Percentiles rank a stretch among this genome's conserved stretches.
These are phyloP conservation scores for Ctenodactylus gundi DNA, from an alignment of 2,113 vertebrate genomes.

Conservation along the genomic window DNA sequence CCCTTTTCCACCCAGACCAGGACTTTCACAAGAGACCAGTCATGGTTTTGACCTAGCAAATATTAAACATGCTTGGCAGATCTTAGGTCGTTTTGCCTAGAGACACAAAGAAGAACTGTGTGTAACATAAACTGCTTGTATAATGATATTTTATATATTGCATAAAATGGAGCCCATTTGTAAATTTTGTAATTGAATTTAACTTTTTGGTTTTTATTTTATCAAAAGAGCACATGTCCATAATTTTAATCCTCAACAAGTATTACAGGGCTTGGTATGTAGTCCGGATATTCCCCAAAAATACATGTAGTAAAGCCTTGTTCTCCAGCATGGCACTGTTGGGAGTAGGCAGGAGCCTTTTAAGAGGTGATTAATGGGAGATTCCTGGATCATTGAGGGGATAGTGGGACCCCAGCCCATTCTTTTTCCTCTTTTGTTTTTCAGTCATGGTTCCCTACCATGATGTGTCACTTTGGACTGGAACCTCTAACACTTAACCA, in stretches of 20 bases:
- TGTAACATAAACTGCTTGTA: not conserved
- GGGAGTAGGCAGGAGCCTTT: not conserved
- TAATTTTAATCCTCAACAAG: not conserved
- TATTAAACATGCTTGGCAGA: not conserved
- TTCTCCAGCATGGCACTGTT: no score
- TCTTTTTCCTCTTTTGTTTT: not conserved
- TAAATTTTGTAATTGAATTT: constrained; percentile 14
- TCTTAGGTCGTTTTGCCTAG: constrained; percentile 17
- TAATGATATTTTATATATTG: not conserved
- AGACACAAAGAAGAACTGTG: constrained; percentile 19
- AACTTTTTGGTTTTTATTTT: constrained; percentile 18
- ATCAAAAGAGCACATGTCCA: not conserved
- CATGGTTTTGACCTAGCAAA: not conserved
- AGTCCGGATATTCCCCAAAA: not conserved
- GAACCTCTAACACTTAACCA: not conserved
- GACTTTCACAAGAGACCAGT: not conserved
- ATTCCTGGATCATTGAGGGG: not conserved
- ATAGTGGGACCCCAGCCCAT: not conserved
- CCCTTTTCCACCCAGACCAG: not conserved
- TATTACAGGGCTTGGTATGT: not conserved
- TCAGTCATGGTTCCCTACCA: no score
- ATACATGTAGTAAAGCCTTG: not conserved
- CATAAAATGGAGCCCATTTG: constrained; percentile 4
- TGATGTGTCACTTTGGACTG: not conserved
- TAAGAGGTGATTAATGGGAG: not conserved